These are phyloP conservation scores for Bugulina stolonifera DNA, from an alignment of 2,888 invertebrate genomes.

Conservation along the genomic window DNA sequence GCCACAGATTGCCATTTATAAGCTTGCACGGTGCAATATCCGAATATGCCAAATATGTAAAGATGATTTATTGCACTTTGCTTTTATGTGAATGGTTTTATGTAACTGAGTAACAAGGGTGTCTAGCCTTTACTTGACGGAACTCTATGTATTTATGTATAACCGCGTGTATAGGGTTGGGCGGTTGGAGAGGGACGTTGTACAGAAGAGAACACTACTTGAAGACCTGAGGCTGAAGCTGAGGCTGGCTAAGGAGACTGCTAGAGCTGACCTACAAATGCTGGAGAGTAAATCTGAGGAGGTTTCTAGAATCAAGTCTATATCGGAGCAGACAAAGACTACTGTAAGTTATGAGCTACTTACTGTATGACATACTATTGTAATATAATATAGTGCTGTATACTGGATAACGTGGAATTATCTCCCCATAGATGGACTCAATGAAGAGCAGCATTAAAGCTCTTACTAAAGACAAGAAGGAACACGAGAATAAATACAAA, in stretches of 20 bases:
- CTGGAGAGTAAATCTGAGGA: conserved; percentile 26
- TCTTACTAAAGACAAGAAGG: conserved; percentile 40
- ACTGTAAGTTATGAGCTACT: conserved; percentile 1
- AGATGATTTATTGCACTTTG: too few species aligned
- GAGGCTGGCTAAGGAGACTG: conserved; percentile 41
- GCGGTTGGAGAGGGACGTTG: conserved; percentile 45
- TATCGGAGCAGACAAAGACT: conserved; percentile 3
- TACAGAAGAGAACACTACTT: conserved; percentile 45
- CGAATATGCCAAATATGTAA: too few species aligned
- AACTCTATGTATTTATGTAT: neutral
- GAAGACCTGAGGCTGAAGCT: conserved; percentile 45
- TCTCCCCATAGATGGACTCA: conserved; percentile 38
- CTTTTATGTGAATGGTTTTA: too few species aligned
- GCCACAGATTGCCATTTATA: too few species aligned
- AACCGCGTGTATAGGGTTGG: conserved; percentile 35
- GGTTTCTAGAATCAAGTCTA: neutral
- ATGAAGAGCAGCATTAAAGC: conserved; percentile 39
- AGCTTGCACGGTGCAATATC: too few species aligned
- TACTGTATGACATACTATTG: neutral
- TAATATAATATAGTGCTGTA: neutral
- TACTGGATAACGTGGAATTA: neutral
- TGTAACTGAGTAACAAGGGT: too few species aligned
- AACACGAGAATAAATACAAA: conserved; percentile 40
- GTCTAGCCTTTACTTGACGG: too few species aligned
- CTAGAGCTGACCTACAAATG: conserved; percentile 36